Evolutionary conservation across 2,113 vertebrate species (phyloP).

Genomic region (Formicarius rufipectus): DNA sequence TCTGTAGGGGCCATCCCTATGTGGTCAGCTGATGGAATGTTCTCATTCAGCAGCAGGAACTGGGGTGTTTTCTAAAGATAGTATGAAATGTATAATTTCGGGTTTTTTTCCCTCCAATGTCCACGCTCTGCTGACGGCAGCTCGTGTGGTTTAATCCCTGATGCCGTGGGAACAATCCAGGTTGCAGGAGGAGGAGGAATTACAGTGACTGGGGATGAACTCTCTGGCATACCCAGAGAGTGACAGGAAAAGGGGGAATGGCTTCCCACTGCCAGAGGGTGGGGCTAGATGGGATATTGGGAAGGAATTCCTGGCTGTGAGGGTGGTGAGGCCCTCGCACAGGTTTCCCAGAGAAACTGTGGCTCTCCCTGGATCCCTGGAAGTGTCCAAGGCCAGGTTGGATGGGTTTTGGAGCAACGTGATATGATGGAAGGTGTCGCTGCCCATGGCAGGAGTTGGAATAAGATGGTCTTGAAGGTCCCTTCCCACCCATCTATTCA

Average conservation of each 20-base stretch:
- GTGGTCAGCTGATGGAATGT: not conserved
- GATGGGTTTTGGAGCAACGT: not conserved
- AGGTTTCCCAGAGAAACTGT: not conserved
- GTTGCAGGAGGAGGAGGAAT: not conserved
- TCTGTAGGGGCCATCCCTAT: accelerated
- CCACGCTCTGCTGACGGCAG: not conserved
- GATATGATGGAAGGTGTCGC: not conserved
- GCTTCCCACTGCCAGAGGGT: not conserved
- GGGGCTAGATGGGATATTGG: not conserved
- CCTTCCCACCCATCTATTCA: not conserved
- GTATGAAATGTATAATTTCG: not conserved
- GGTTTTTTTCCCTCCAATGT: not conserved
- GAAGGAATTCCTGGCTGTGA: not conserved
- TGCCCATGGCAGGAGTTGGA: not conserved
- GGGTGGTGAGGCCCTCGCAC: not conserved
- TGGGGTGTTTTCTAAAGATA: not conserved
- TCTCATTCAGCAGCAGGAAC: not conserved
- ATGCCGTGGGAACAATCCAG: not conserved
- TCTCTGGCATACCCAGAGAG: not conserved
- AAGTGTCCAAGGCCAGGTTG: not conserved
- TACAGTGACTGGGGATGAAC: not conserved
- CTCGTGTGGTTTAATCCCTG: not conserved
- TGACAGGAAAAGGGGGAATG: not conserved
- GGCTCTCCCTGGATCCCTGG: not conserved
- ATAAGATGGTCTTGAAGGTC: not conserved